A percentile compares a stretch with the other conserved stretches of the same genome.
These are phyloP conservation scores for Dromococcyx pavoninus DNA, from an alignment of 2,797 vertebrate genomes.

Conservation along the genomic window DNA sequence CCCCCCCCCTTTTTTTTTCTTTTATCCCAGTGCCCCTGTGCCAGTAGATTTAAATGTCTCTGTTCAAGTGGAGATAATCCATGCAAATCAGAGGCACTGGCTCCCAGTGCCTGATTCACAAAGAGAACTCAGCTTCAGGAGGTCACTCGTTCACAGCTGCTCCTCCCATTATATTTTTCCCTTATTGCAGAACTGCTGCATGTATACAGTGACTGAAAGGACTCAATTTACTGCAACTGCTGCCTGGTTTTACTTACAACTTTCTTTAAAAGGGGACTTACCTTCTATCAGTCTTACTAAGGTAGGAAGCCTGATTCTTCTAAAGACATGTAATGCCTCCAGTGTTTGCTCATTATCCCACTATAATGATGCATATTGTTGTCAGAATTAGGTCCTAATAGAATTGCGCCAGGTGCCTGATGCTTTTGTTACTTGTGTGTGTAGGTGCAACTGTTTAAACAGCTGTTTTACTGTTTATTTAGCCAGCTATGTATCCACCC, in stretches of 20 bases:
- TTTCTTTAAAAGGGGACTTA: conserved; percentile 80
- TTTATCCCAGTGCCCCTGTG: conserved; percentile 82
- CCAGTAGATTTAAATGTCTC: conserved; percentile 92
- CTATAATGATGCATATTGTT: conserved; percentile 74
- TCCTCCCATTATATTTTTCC: conserved; percentile 80
- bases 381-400: conserved; percentile 71
- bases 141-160: conserved; percentile 86
- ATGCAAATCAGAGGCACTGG: conserved; percentile 92
- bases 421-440: conserved; percentile 71
- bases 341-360: conserved; percentile 75
- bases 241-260: conserved; percentile 79
- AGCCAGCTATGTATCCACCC: not conserved
- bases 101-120: conserved; percentile 89
- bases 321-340: conserved; percentile 75
- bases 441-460: conserved; percentile 72
- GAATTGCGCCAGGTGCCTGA: conserved; percentile 69
- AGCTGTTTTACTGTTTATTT: conserved; percentile 67
- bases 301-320: conserved; percentile 89
- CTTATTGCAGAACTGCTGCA: conserved; percentile 82
- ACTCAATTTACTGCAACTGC: conserved; percentile 83
- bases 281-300: conserved; percentile 82
- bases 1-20: not conserved
- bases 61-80: conserved; percentile 95
- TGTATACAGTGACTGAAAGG: conserved; percentile 84
- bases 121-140: conserved; percentile 88